Conservation (phyloP, 1,140 invertebrate genomes). For the Drosophila nikananu region DNA sequence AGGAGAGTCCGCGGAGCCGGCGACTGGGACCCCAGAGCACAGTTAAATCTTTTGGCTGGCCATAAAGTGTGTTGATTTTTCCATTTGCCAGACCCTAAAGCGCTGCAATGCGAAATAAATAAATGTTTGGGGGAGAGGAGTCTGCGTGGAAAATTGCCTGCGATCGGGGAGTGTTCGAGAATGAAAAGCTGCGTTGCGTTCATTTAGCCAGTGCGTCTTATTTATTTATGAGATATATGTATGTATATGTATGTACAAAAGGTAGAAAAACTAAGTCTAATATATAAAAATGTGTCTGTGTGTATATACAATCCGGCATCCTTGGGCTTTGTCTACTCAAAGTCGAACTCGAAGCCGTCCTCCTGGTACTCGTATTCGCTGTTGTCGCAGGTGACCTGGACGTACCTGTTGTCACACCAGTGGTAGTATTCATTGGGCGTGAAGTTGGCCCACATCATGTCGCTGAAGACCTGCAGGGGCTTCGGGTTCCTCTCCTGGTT, state of each 20-base stretch:
- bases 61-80: slow-evolving; percentile 83
- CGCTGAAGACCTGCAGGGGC: slow-evolving; percentile 60
- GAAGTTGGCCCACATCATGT: slow-evolving; percentile 61
- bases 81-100: slow-evolving; percentile 78
- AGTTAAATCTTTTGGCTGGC: slow-evolving; percentile 65
- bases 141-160: slow-evolving; percentile 28
- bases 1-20: slow-evolving; percentile 28
- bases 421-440: slow-evolving; percentile 47
- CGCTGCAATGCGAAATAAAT: slow-evolving; percentile 73
- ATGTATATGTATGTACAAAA: slow-evolving; percentile 45
- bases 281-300: not conserved
- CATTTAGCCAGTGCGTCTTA: slow-evolving; percentile 35
- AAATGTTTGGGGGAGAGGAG: slow-evolving; percentile 33
- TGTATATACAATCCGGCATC: slow-evolving; percentile 52
- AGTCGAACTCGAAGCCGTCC: slow-evolving; percentile 72
- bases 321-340: slow-evolving; percentile 20
- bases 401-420: slow-evolving; percentile 53
- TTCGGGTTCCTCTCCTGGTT: slow-evolving; percentile 39
- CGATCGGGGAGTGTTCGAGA: slow-evolving; percentile 23
- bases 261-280: slow-evolving; percentile 8
- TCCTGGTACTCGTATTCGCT: slow-evolving; percentile 66
- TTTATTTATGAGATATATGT: slow-evolving; percentile 39
- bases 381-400: slow-evolving; percentile 67
- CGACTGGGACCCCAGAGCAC: slow-evolving; percentile 60
- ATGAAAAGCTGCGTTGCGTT: slow-evolving; percentile 22